Percentiles rank a stretch among this genome's conserved stretches.
phyloP scores from a whole-genome alignment of 92 coral and sea anemone species.

The Parazoanthus swiftii region DNA sequence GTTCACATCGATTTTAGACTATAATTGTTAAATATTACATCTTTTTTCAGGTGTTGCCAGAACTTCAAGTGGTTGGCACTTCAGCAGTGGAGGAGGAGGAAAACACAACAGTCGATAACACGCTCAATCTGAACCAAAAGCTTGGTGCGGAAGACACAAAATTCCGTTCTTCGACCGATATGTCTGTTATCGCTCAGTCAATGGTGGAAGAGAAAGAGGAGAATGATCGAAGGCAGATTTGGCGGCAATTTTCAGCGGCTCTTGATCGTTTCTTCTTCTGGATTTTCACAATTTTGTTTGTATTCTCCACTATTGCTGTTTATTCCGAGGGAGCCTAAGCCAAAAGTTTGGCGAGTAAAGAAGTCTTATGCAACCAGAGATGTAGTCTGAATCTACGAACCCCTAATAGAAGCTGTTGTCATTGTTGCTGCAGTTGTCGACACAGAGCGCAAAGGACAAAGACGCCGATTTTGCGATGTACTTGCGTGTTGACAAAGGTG shows the following conservation, averaged over 20 bases:
- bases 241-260: slow-evolving; percentile 66
- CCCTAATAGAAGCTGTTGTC: too few species aligned
- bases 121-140: neutral
- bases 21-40: neutral
- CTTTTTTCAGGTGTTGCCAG: neutral
- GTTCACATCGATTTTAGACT: too few species aligned
- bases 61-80: neutral
- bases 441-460: too few species aligned
- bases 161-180: neutral
- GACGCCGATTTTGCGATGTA: too few species aligned
- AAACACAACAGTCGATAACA: neutral
- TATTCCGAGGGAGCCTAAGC: slow-evolving; percentile 36
- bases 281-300: slow-evolving; percentile 50
- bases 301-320: slow-evolving; percentile 39
- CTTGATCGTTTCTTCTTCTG: slow-evolving; percentile 78
- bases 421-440: too few species aligned
- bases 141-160: neutral
- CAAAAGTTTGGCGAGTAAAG: neutral
- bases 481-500: too few species aligned
- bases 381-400: too few species aligned
- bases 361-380: too few species aligned
- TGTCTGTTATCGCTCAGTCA: slow-evolving; percentile 24
- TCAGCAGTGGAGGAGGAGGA: neutral
- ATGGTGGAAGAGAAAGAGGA: slow-evolving; percentile 25
- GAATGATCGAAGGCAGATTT: slow-evolving; percentile 44